Evolutionary conservation across 2,888 invertebrate genomes (phyloP), one percentile per base, ranked within the genome.

Genomic region (Calameuta filiformis): DNA sequence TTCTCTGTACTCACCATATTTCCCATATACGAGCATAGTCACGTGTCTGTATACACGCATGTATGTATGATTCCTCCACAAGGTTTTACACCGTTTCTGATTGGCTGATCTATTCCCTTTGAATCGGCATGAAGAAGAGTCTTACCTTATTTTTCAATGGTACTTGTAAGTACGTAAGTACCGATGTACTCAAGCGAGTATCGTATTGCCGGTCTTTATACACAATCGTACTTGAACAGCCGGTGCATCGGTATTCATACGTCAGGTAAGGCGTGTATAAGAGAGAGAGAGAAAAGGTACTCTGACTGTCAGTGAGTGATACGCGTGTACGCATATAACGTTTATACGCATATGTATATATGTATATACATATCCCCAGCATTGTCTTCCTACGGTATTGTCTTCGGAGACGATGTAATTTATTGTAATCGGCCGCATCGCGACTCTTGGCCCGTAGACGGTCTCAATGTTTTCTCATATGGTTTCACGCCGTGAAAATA

Each of bases 391-490:
- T 77, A 71, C 69, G 56, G 73, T 82, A 85, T 86, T 85, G 85
- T 85, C 85, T 83, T 85, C 81, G 74, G 69, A 75, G 80, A 82
- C 81, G 81, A 77, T 80, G 85, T 76, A 83, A 85, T 85, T 85
- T 86, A 85, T 85, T 75, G 82, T 81, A 85, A 85, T 85, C 81
- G 80, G 40, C 77, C 75, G 69, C 69, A 75, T 79, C 80, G 79
- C 74, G 84, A 40, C 75, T 56, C 56, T 56, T 56, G 56, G 56
- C 56, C 56, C 56, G 56, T 56, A 6, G 56, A 56, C 56, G 23
- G 56, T 56, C 23, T 23, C 23, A 9, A 9, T 40, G 40, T 56
- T 56, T 56, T 56, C 56, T 56, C 56, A 23, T 23, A 56, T 23
- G 23, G 23, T 56, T 56, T 56, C 23, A 56, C 56, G 56, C 56